Base-by-base conservation (phyloP, 2,797 vertebrate genomes). In the Iguana delicatissima region DNA sequence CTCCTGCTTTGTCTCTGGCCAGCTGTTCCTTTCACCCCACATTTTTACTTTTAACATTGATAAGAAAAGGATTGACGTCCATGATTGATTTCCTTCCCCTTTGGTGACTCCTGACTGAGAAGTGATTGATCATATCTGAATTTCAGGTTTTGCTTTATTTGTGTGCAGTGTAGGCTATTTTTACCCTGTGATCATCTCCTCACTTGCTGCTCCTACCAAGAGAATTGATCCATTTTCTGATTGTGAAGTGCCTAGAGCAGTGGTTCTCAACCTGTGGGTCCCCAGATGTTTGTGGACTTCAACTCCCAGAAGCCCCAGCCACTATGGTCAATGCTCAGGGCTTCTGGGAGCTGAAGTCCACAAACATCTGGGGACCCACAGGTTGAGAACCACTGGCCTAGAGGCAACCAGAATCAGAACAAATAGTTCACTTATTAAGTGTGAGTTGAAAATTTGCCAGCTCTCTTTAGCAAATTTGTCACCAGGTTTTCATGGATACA, bases 401-500 rank as follows among this genome's bases (percentile, higher is more conserved):
- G 84, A 29, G 24, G 55, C 89, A 86, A 13, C 42, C 80, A 57
- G 76, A 52, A 46, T 26, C 0, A 12, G 67, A 46, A 82, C 46
- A 72, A 79, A 16, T 29, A 84, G 29, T 18, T 84, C n/a, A 81
- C 91, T 74, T 90, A 86, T 80, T 91, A 80, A 82, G 13, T 22
- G 90, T n/a, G 0, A 88, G 24, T 88, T 35, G 38, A 35, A 89
- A 85, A 22, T 62, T 92, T 82, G 13, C 57, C 84, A 8, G 20
- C 1, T 84, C 0, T 69, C 64, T 46, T 1, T 52, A 32, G 80
- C 18, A 35, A 67, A 73, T 82, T 77, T 77, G 57, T n/a, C 29
- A 80, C 9, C 86, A 24, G 80, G 89, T 80, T 32, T 89, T 59
- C 35, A n/a, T 0, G 0, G 69, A 16, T 73, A 83, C 55, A 0